Evolutionary conservation across 1,140 invertebrate genomes (phyloP).

Genomic region (Drosophila pandora): DNA sequence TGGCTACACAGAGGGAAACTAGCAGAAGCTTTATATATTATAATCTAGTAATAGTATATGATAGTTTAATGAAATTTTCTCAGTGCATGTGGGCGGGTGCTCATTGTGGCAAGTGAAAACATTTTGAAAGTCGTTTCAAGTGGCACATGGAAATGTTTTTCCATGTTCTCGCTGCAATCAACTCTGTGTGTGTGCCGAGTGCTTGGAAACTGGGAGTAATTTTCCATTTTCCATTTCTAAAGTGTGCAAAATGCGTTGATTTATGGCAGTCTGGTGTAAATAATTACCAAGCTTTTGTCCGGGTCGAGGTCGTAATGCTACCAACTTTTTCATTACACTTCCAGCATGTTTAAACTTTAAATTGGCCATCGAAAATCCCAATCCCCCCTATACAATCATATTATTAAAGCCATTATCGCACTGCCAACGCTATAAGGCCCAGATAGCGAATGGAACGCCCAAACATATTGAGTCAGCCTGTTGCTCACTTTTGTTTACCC

Average conservation of each 20-base stretch:
- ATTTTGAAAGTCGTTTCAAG: conserved; percentile 74
- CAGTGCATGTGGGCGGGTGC: conserved; percentile 46
- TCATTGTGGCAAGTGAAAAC: conserved; percentile 67
- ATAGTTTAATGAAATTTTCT: no score
- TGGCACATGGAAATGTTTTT: conserved; percentile 54
- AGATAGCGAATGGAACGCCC: conserved; percentile 38
- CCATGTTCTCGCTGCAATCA: conserved; percentile 45
- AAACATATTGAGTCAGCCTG: conserved; percentile 54
- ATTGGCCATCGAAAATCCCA: background rate
- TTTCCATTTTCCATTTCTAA: conserved; percentile 40
- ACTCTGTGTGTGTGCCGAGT: conserved; percentile 3
- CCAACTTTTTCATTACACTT: conserved; percentile 35
- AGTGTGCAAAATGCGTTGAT: conserved; percentile 46
- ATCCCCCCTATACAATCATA: background rate
- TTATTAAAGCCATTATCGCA: conserved; percentile 18
- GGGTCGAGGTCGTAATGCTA: conserved; percentile 21
- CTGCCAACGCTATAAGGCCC: conserved; percentile 19
- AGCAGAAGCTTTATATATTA: no score
- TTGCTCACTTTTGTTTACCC: conserved; percentile 56
- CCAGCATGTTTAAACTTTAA: conserved; percentile 3
- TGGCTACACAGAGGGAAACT: conserved; percentile 8
- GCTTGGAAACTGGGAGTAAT: conserved; percentile 24
- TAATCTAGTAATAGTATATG: no score
- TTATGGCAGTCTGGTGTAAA: conserved; percentile 42
- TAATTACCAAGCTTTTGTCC: conserved; percentile 40